A percentile compares a stretch with the other conserved stretches of the same genome.
Conservation (phyloP, 2,888 invertebrate species). For the Lapara coniferarum region DNA sequence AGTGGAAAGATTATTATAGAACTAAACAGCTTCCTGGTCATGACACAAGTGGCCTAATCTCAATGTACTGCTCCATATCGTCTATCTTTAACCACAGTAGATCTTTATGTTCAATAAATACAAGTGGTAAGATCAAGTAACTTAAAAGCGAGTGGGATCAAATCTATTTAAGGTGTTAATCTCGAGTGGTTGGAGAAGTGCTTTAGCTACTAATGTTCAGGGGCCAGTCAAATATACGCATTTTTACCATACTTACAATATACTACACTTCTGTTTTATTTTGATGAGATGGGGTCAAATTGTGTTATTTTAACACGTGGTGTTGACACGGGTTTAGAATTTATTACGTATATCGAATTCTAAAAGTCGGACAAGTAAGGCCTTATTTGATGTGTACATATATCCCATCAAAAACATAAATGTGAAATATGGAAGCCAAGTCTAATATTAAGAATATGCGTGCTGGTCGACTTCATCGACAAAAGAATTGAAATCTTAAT, state of each 20-base stretch:
- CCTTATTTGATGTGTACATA: too few species aligned
- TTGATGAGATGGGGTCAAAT: not conserved
- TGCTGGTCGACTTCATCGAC: too few species aligned
- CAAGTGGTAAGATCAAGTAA: constrained; percentile 75
- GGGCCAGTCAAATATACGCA: constrained; percentile 57
- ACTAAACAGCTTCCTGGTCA: constrained; percentile 29
- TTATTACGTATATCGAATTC: too few species aligned
- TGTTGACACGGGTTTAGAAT: not conserved
- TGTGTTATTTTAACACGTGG: not conserved
- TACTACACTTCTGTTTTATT: not conserved
- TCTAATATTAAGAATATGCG: too few species aligned
- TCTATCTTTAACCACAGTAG: constrained; percentile 33
- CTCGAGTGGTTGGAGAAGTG: constrained; percentile 59
- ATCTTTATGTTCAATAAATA: constrained; percentile 43
- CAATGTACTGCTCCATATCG: constrained; percentile 41
- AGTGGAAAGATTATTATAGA: not conserved
- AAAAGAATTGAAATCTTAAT: too few species aligned
- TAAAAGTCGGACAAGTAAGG: too few species aligned
- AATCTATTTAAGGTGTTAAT: constrained; percentile 78
- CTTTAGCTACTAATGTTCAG: constrained; percentile 55
- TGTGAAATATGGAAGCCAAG: too few species aligned
- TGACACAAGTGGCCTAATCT: constrained; percentile 20
- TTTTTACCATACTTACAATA: not conserved
- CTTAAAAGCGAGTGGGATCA: constrained; percentile 56
- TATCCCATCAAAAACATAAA: too few species aligned